A percentile compares a stretch with the other conserved stretches of the same genome.
Evolutionary conservation across 2,113 vertebrate species (phyloP).

Genomic region (Peromyscus californicus): DNA sequence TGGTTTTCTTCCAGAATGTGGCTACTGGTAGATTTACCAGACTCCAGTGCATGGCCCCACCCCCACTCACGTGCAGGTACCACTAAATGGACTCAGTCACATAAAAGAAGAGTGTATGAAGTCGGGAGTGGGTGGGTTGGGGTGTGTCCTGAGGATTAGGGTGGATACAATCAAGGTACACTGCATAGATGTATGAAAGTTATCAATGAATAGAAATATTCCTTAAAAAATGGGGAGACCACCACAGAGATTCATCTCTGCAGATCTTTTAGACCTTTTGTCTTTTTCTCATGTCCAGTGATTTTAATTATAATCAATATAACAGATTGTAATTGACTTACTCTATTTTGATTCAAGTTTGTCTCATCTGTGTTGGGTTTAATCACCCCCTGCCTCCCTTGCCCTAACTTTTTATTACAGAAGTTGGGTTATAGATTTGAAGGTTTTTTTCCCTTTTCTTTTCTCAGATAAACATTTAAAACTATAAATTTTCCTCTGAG

Average conservation of each 20-base stretch:
- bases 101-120: not conserved
- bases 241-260: not conserved
- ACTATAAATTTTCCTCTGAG: not conserved
- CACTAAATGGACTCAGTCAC: not conserved
- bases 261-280: not conserved
- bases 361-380: not conserved
- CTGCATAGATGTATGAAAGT: not conserved
- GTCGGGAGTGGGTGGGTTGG: not conserved
- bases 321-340: not conserved
- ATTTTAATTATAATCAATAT: not conserved
- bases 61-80: not conserved
- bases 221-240: not conserved
- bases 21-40: not conserved
- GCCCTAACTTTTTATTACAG: not conserved
- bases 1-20: not conserved
- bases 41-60: not conserved
- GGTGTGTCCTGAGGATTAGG: not conserved
- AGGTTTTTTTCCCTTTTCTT: not conserved
- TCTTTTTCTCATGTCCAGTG: not conserved
- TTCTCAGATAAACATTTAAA: slow-evolving; percentile 6
- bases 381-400: not conserved
- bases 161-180: not conserved
- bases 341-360: not conserved
- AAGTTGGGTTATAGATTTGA: not conserved
- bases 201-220: not conserved